Conservation (phyloP, 2,113 vertebrate species). For the Tamias sibiricus region DNA sequence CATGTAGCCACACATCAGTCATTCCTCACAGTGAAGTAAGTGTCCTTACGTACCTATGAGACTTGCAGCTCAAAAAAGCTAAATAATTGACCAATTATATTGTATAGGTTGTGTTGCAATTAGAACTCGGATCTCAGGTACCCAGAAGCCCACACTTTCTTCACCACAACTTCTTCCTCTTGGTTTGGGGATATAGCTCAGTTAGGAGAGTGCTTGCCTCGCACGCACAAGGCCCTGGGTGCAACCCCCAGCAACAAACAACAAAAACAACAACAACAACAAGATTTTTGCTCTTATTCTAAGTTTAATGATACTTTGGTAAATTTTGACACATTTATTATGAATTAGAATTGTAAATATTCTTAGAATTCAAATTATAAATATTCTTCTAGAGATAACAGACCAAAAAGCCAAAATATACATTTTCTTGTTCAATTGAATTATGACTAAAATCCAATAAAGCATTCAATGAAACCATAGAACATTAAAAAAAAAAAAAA, state of each 20-base stretch:
- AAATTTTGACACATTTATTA: neutral
- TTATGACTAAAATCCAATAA: neutral
- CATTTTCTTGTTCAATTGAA: neutral
- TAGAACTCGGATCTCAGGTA: neutral
- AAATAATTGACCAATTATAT: neutral
- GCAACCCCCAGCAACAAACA: too few species aligned
- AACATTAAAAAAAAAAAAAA: neutral
- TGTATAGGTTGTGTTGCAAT: neutral
- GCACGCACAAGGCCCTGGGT: too few species aligned
- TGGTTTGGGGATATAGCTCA: too few species aligned
- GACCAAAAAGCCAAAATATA: neutral
- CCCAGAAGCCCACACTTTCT: neutral
- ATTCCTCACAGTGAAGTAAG: neutral
- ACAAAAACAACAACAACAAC: too few species aligned
- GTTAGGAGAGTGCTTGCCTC: too few species aligned
- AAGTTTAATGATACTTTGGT: neutral
- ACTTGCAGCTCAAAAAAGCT: neutral
- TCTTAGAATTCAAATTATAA: slow-evolving; percentile 17
- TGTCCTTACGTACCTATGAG: neutral
- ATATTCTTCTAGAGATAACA: neutral
- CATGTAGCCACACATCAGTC: neutral
- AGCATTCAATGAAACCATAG: neutral
- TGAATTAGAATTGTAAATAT: slow-evolving; percentile 24
- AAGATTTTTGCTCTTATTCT: neutral
- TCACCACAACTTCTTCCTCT: neutral